phyloP scores from a whole-genome alignment of 2,113 vertebrate genomes.

The Pristiophorus japonicus region DNA sequence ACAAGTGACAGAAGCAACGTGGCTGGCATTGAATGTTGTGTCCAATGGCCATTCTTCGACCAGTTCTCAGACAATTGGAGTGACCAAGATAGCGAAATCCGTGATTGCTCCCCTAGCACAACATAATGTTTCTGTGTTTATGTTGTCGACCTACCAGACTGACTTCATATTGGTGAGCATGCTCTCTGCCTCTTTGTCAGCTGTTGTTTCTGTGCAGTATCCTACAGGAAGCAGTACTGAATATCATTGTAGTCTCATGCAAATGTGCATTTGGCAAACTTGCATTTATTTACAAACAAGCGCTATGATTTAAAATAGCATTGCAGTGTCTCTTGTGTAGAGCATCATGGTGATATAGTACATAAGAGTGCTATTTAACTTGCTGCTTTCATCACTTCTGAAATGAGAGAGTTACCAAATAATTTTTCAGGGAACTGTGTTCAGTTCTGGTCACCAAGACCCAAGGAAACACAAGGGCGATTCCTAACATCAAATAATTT shows the following conservation, averaged over 20 bases:
- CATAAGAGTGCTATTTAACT: background rate
- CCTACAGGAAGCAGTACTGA: background rate
- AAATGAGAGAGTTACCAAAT: background rate
- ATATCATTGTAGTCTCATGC: background rate
- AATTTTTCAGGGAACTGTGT: background rate
- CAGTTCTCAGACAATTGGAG: conserved; percentile 78
- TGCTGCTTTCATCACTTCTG: background rate
- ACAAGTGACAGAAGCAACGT: conserved; percentile 78
- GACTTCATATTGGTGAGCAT: conserved; percentile 80
- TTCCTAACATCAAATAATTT: background rate
- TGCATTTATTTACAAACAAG: background rate
- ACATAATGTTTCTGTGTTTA: conserved; percentile 91
- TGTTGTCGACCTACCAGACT: conserved; percentile 90
- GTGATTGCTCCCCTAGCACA: conserved; percentile 86
- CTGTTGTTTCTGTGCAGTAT: background rate
- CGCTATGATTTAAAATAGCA: background rate
- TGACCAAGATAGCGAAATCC: conserved; percentile 91
- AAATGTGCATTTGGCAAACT: background rate
- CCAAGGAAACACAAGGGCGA: background rate
- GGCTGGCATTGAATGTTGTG: conserved; percentile 86
- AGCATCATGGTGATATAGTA: background rate
- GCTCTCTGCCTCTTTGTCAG: background rate
- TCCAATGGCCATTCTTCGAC: conserved; percentile 71
- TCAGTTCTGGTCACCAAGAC: background rate
- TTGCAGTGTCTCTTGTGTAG: background rate